Conservation (phyloP, 2,113 vertebrate species). For the Leptosomus discolor region DNA sequence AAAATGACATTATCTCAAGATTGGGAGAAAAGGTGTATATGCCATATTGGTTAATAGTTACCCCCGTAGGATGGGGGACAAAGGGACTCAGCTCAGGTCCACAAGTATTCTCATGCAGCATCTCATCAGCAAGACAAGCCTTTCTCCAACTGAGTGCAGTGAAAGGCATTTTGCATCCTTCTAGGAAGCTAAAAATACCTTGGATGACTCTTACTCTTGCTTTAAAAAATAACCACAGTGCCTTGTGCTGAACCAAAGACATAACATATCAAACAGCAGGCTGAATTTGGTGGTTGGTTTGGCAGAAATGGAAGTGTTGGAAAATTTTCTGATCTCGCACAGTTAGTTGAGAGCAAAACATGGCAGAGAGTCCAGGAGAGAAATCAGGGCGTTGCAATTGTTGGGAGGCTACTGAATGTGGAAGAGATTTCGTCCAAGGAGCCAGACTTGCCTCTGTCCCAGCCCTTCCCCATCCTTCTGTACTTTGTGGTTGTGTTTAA, state of each 20-base stretch:
- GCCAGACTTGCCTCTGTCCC: background rate
- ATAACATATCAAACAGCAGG: background rate
- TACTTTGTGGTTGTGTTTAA: background rate
- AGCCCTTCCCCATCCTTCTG: background rate
- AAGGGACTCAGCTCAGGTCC: background rate
- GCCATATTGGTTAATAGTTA: background rate
- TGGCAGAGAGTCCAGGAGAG: background rate
- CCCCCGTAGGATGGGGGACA: rapidly evolving
- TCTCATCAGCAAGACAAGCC: background rate
- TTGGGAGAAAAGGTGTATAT: background rate
- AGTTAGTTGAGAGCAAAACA: background rate
- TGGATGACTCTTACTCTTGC: background rate
- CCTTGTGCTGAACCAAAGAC: background rate
- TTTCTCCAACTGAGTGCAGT: background rate
- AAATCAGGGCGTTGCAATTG: background rate
- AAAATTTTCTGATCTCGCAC: background rate
- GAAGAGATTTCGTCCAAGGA: background rate
- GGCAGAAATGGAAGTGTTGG: background rate
- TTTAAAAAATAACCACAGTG: background rate
- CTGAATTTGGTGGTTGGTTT: background rate
- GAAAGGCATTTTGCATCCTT: background rate
- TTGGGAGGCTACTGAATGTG: background rate
- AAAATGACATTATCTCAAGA: background rate
- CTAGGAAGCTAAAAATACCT: background rate
- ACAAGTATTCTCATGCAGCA: background rate